A percentile compares a stretch with the other conserved stretches of the same genome.
Conservation (phyloP, 2,113 vertebrate genomes). For the Pyrgilauda ruficollis region DNA sequence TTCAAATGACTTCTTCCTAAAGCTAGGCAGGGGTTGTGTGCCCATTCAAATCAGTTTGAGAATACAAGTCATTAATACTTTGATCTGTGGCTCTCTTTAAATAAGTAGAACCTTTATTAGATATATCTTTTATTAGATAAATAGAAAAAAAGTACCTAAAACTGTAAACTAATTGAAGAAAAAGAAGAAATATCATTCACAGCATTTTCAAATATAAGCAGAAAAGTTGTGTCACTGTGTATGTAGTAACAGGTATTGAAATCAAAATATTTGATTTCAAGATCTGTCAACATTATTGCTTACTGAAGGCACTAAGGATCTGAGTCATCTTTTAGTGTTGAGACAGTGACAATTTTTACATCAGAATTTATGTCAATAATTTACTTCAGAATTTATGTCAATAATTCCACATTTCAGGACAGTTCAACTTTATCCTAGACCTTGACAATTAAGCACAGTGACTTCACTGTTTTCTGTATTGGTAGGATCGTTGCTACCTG, state of each 20-base stretch:
- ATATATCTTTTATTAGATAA: neutral
- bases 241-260: neutral
- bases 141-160: neutral
- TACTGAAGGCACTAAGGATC: neutral
- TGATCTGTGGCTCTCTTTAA: neutral
- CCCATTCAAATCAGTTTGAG: neutral
- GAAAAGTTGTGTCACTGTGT: neutral
- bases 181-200: neutral
- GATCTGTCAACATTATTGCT: neutral
- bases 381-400: neutral
- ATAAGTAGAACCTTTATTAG: neutral
- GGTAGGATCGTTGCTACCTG: constrained; percentile 80
- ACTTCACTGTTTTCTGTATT: neutral
- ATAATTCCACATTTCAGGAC: neutral
- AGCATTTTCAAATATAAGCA: neutral
- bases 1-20: neutral
- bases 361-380: neutral
- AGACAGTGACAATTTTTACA: neutral
- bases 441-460: neutral
- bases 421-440: neutral
- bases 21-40: neutral
- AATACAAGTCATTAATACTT: neutral
- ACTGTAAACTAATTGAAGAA: neutral
- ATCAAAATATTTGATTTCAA: neutral
- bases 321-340: neutral